phyloP scores from a whole-genome alignment of 2,888 invertebrate genomes.

The Drepana falcataria region DNA sequence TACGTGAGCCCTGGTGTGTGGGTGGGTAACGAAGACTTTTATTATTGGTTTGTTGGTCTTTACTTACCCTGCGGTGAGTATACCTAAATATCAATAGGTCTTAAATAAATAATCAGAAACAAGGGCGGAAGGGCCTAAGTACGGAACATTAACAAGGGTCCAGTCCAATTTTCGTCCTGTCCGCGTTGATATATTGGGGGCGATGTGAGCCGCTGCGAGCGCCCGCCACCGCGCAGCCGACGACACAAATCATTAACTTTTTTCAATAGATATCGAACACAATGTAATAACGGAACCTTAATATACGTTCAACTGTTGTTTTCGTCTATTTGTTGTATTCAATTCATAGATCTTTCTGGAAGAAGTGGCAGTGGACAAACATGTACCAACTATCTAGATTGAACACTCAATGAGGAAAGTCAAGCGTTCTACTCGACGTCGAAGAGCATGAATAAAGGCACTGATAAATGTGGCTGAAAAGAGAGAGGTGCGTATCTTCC shows the following conservation, averaged over 20 bases:
- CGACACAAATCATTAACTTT: conserved; percentile 60
- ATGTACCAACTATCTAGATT: too few relatives aligned
- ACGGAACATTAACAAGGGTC: conserved; percentile 76
- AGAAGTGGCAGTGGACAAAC: too few relatives aligned
- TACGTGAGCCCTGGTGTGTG: too few relatives aligned
- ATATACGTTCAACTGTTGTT: neutral
- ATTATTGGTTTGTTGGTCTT: conserved; percentile 22
- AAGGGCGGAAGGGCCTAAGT: conserved; percentile 69
- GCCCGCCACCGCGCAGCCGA: conserved; percentile 23
- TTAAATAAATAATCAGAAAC: conserved; percentile 75
- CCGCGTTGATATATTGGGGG: conserved; percentile 75
- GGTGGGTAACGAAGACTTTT: conserved; percentile 2
- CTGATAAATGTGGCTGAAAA: too few relatives aligned
- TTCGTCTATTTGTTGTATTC: too few relatives aligned
- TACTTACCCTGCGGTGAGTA: conserved; percentile 28
- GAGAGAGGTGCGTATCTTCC: too few relatives aligned
- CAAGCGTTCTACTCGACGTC: too few relatives aligned
- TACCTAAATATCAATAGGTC: conserved; percentile 58
- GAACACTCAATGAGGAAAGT: too few relatives aligned
- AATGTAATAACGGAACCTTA: conserved; percentile 25
- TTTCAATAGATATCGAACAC: conserved; percentile 41
- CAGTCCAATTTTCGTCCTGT: conserved; percentile 77
- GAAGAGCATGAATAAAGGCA: too few relatives aligned
- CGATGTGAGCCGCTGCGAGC: conserved; percentile 39
- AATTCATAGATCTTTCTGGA: too few relatives aligned